A percentile compares a stretch with the other conserved stretches of the same genome.
Conservation (phyloP, 2,797 vertebrate species). For the Lophotriccus pileatus region DNA sequence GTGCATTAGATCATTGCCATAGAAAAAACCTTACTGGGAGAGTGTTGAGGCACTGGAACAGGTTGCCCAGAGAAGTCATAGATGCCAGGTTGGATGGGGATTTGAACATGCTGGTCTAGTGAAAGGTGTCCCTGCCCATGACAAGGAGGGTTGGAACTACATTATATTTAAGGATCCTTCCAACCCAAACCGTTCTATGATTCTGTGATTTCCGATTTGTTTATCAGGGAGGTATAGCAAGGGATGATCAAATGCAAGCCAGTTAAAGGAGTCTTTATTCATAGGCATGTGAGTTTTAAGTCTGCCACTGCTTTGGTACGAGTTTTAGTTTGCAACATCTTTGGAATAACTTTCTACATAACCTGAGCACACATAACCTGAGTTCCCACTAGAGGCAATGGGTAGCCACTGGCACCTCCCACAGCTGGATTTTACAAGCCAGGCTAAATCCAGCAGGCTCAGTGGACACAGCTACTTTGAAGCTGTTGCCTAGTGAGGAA, state of each 20-base stretch:
- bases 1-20: neutral
- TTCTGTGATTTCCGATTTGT: neutral
- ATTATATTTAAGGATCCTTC: neutral
- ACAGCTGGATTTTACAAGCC: neutral
- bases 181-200: neutral
- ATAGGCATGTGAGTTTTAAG: neutral
- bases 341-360: neutral
- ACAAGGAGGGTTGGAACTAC: neutral
- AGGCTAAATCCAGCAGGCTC: fast-evolving
- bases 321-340: neutral
- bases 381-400: neutral
- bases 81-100: neutral
- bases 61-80: neutral
- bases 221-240: neutral
- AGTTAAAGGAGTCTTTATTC: neutral
- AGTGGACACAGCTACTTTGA: neutral
- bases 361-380: neutral
- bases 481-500: neutral
- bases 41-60: neutral
- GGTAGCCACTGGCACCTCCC: neutral
- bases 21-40: neutral
- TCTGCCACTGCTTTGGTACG: neutral
- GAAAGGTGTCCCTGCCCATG: neutral
- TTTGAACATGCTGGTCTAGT: neutral
- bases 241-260: neutral